Conservation (phyloP, 2,888 invertebrate genomes). For the Cyclophora albipunctata region DNA sequence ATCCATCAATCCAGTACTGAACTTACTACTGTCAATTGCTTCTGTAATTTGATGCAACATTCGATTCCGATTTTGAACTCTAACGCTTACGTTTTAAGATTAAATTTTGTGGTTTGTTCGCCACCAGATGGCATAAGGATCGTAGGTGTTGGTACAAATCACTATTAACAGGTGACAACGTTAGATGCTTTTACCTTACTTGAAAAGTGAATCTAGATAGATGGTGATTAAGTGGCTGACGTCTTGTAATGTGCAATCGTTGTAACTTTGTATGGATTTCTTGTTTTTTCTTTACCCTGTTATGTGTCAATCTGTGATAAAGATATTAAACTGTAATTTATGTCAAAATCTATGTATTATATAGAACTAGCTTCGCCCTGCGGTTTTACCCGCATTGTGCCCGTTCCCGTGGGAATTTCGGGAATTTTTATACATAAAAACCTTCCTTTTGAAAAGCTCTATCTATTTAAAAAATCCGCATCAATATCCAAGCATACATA, state of each 20-base stretch:
- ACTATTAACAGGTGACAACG: slow-evolving; percentile 47
- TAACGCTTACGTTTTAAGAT: slow-evolving; percentile 23
- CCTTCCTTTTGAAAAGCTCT: too few relatives aligned
- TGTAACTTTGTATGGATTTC: slow-evolving; percentile 4
- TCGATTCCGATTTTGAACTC: slow-evolving; percentile 28
- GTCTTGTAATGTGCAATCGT: slow-evolving; percentile 28
- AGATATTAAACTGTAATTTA: neutral
- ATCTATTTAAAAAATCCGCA: too few relatives aligned
- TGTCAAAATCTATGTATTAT: neutral
- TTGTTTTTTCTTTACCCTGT: too few relatives aligned
- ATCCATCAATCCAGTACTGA: slow-evolving; percentile 59
- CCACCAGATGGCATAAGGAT: slow-evolving; percentile 35
- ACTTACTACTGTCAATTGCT: slow-evolving; percentile 48
- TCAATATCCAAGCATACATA: too few relatives aligned
- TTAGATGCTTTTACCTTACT: slow-evolving; percentile 42
- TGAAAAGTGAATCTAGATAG: slow-evolving; percentile 21
- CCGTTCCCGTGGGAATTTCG: too few relatives aligned
- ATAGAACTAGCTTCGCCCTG: too few relatives aligned
- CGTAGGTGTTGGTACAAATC: slow-evolving; percentile 45
- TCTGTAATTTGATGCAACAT: slow-evolving; percentile 26
- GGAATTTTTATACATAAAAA: too few relatives aligned
- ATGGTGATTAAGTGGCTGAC: slow-evolving; percentile 30
- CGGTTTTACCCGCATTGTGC: too few relatives aligned
- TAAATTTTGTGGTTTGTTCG: slow-evolving; percentile 16
- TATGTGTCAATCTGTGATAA: neutral